phyloP scores from a whole-genome alignment of 2,888 invertebrate species.

The Platycheirus albimanus region DNA sequence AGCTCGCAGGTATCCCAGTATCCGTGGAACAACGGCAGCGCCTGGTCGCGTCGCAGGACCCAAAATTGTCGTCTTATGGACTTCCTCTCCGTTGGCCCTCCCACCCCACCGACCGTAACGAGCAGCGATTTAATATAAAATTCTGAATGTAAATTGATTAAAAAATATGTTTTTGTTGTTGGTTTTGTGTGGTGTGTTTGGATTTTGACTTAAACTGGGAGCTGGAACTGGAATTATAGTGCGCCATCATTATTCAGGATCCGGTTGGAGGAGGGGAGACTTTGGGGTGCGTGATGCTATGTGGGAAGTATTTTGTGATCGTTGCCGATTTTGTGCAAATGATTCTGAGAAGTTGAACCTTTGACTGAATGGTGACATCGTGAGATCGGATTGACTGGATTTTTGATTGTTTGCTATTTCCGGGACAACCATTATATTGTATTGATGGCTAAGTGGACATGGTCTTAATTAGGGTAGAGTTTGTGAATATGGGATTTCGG shows the following conservation, averaged over 20 bases:
- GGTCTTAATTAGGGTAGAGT: constrained; percentile 52
- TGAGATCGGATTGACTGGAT: constrained; percentile 17
- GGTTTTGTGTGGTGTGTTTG: constrained; percentile 6
- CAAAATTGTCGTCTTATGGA: constrained; percentile 27
- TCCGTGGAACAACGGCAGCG: constrained; percentile 1
- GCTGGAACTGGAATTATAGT: constrained; percentile 14
- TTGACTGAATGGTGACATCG: constrained; percentile 68
- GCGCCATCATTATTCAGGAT: constrained; percentile 21
- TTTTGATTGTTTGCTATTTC: constrained; percentile 52
- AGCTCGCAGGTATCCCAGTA: constrained; percentile 32
- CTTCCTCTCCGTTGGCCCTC: constrained; percentile 2
- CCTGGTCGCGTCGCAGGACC: constrained; percentile 78
- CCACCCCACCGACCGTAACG: constrained; percentile 26
- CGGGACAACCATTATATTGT: constrained; percentile 4
- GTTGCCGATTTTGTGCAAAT: constrained; percentile 30
- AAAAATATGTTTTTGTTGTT: constrained; percentile 47
- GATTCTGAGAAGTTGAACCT: constrained; percentile 57
- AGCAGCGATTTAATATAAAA: constrained; percentile 57
- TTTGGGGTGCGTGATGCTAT: constrained; percentile 62
- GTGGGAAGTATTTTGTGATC: constrained; percentile 51
- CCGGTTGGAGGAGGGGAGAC: constrained; percentile 9
- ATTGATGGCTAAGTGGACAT: constrained; percentile 27
- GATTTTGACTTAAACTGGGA: neutral
- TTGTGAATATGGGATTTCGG: constrained; percentile 56
- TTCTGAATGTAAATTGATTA: constrained; percentile 72